A percentile compares a stretch with the other conserved stretches of the same genome.
phyloP scores from a whole-genome alignment of 2,888 invertebrate species.

The Neoitamus cyanurus region DNA sequence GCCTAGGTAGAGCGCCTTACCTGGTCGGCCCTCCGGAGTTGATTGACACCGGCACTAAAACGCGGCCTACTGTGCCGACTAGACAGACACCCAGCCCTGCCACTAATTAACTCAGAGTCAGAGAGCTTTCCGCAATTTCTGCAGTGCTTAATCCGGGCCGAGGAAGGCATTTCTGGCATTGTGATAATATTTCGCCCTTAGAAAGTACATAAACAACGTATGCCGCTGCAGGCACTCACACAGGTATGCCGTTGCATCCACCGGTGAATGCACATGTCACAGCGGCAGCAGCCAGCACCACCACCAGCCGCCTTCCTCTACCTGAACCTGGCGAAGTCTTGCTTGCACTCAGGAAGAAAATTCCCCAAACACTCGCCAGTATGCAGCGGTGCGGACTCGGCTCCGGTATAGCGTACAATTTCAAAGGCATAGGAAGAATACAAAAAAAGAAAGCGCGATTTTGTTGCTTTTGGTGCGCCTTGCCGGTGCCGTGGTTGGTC shows the following conservation, averaged over 20 bases:
- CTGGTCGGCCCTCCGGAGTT: background rate
- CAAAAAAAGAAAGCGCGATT: background rate
- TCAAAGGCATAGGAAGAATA: background rate
- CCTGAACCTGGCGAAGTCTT: slow-evolving; percentile 7
- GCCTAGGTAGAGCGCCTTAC: background rate
- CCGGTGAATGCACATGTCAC: slow-evolving; percentile 31
- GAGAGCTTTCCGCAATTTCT: background rate
- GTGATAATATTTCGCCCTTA: slow-evolving; percentile 30
- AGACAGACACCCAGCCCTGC: background rate
- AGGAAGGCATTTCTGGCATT: slow-evolving; percentile 8
- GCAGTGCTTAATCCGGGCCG: background rate
- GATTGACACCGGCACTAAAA: background rate
- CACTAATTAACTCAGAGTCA: slow-evolving; percentile 4
- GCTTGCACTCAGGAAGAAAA: slow-evolving; percentile 15
- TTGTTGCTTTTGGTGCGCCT: slow-evolving; percentile 28
- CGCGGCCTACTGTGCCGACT: background rate
- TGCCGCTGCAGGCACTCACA: slow-evolving; percentile 13
- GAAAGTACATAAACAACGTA: slow-evolving; percentile 35
- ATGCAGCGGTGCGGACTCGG: slow-evolving; percentile 14
- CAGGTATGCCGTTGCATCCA: background rate
- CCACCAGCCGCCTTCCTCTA: background rate
- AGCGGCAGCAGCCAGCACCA: background rate
- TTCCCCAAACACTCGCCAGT: slow-evolving; percentile 13
- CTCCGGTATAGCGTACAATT: background rate
- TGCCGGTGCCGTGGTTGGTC: slow-evolving; percentile 8